Evolutionary conservation across 2,888 invertebrate species (phyloP).

Genomic region (Volucella zonaria): DNA sequence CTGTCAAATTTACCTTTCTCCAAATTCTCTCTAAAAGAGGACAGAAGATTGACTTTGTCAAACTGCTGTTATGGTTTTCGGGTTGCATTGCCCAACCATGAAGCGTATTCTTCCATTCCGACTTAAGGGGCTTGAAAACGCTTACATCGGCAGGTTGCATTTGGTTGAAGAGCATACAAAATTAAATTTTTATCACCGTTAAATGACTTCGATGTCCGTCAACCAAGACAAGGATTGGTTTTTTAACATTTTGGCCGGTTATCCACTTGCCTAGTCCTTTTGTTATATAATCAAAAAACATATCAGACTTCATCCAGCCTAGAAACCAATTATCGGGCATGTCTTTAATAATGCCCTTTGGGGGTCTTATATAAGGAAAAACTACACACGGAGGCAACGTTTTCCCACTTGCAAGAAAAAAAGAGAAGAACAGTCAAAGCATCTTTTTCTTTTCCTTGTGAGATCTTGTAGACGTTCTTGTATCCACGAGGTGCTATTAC

Average conservation of each 20-base stretch:
- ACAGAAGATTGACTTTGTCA: slow-evolving; percentile 4
- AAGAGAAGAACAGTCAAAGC: too few species aligned
- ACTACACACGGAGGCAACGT: too few species aligned
- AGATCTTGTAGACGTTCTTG: too few species aligned
- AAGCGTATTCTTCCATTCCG: slow-evolving; percentile 13
- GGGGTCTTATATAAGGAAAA: too few species aligned
- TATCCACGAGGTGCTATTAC: too few species aligned
- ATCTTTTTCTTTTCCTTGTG: too few species aligned
- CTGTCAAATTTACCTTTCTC: too few species aligned
- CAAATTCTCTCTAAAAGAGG: neutral
- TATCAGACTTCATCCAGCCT: neutral
- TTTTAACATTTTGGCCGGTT: neutral
- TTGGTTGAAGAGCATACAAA: neutral
- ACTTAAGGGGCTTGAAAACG: neutral
- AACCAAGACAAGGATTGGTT: slow-evolving; percentile 5
- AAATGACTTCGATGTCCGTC: slow-evolving; percentile 1
- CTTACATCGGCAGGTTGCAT: slow-evolving; percentile 10
- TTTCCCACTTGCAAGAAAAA: too few species aligned
- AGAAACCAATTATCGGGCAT: neutral
- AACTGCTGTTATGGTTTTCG: neutral
- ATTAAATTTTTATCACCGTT: neutral
- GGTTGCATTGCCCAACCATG: slow-evolving; percentile 12
- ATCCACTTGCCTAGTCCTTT: slow-evolving; percentile 6
- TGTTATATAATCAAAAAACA: neutral
- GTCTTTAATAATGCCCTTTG: neutral